Conservation (phyloP, 2,113 vertebrate species). For the human region GRCh38 chrX:130224501-130225000, state of each 20-base stretch:
- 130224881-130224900: neutral
- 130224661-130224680: neutral
- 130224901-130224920: neutral
- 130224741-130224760: neutral
- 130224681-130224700: neutral
- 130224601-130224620: neutral
- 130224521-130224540: neutral
- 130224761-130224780: neutral
- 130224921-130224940: neutral
- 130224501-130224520: neutral
- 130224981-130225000: constrained; percentile 5
- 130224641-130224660: neutral
- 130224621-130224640: neutral
- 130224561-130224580: neutral
- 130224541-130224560: neutral
- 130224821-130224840: neutral
- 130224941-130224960: neutral
- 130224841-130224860: neutral
- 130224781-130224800: neutral
- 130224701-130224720: neutral
- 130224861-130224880: neutral
- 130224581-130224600: neutral
- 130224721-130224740: neutral
- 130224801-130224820: neutral
- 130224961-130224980: neutral